These are phyloP conservation scores for Pristionchus mayeri DNA, from an alignment of 2,888 invertebrate species.

Conservation along the genomic window DNA sequence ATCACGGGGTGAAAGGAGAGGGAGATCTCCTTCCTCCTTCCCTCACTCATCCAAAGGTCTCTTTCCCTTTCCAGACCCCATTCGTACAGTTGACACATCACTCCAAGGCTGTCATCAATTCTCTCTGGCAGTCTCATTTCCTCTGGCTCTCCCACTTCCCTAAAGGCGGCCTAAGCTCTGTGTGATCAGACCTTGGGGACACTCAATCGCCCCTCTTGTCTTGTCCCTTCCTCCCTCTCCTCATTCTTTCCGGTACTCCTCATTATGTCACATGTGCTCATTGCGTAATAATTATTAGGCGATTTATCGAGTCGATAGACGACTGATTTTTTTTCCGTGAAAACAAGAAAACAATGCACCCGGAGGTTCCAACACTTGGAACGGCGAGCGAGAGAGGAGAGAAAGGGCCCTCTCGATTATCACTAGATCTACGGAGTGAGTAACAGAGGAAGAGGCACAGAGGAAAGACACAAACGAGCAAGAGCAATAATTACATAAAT, in stretches of 20 bases:
- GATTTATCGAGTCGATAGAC: constrained; percentile 33
- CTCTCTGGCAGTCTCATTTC: neutral
- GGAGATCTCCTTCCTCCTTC: neutral
- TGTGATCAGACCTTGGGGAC: constrained; percentile 35
- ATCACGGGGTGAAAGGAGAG: too few relatives aligned
- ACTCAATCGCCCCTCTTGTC: neutral
- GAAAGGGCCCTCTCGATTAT: constrained; percentile 20
- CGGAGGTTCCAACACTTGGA: constrained; percentile 41
- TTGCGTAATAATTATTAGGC: constrained; percentile 36
- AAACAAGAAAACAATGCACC: constrained; percentile 6
- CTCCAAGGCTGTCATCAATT: constrained; percentile 10
- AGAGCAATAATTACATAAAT: constrained; percentile 32
- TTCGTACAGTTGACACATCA: neutral
- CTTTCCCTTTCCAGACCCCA: constrained; percentile 15
- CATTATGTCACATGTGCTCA: neutral
- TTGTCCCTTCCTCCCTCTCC: neutral
- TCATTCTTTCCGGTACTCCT: constrained; percentile 19
- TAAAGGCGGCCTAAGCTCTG: constrained; percentile 33
- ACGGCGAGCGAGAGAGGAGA: neutral
- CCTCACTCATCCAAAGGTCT: constrained; percentile 4
- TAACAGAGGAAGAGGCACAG: neutral
- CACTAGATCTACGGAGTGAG: constrained; percentile 2
- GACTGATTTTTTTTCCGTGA: neutral
- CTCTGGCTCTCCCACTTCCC: neutral
- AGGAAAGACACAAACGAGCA: constrained; percentile 20